Base-by-base conservation (phyloP, 2,797 vertebrate species). In the Falco concolor region DNA sequence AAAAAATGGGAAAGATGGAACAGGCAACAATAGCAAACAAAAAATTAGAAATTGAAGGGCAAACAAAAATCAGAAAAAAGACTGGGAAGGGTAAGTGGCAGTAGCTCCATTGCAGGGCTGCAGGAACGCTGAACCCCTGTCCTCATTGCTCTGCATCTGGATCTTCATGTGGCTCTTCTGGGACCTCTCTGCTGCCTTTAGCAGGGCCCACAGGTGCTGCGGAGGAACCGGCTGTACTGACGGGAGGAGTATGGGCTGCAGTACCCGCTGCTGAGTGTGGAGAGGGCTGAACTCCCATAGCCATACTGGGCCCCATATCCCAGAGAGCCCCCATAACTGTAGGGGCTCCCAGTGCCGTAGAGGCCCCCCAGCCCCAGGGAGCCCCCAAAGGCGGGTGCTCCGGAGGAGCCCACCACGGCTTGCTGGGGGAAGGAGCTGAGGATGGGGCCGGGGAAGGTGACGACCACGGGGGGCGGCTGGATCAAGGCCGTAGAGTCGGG, bases 351-450 rank as follows among this genome's bases (percentile, higher is more conserved):
- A 0, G 77, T 0, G 1, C 67, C 3, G 0, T 87, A 90, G 42
- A 94, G 40, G 2, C 44, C 20, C 5, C 93, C 88, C 8, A 8
- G n/a, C 1, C 63, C 79, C 44, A 50, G 11, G 27, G 30, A 54
- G 4, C 82, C 79, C 1, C 72, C 75, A 10, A 94, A 73, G 2
- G 79, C 1, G 0, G 96, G 96, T 0, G 20, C 85, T 64, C 95
- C 92, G 0, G 92, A 5, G 0, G 96, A 96, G 1, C 95, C 96
- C 79, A 96, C 95, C 56, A 91, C 61, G 0, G 90, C 76, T 6
- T 96, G 93, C 92, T 96, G 96, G 0, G 96, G 96, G 92, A 93
- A 95, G 79, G 96, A 96, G 90, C 95, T 96, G 87, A 96, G 96
- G 88, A 96, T 96, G 95, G 96, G 96, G 2, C 96, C 95, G 0